phyloP scores from a whole-genome alignment of 2,888 invertebrate genomes.

The Polylopha cassiicola region DNA sequence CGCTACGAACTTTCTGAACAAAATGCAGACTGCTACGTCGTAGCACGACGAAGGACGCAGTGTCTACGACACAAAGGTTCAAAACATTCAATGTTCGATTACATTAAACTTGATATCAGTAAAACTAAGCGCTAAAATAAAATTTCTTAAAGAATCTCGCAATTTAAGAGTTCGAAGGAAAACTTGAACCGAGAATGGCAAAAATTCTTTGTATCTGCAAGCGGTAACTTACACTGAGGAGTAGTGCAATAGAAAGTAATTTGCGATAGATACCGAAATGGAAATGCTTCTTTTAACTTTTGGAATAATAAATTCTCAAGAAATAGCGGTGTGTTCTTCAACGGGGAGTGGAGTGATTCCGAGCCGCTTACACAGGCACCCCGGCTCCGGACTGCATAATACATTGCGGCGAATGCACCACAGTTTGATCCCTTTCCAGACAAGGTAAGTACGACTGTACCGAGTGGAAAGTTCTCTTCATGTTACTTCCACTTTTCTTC shows the following conservation, averaged over 20 bases:
- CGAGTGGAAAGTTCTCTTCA: conserved; percentile 65
- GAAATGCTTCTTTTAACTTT: conserved; percentile 55
- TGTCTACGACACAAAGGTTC: too few species aligned
- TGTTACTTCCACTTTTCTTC: conserved; percentile 65
- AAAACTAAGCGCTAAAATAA: too few species aligned
- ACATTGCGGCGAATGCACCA: conserved; percentile 73
- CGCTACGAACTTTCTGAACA: conserved; percentile 8
- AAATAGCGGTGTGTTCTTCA: conserved; percentile 53
- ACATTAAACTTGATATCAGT: too few species aligned
- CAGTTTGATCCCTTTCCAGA: conserved; percentile 75
- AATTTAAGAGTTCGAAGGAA: too few species aligned
- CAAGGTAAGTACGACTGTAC: conserved; percentile 70
- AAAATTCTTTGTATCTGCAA: too few species aligned
- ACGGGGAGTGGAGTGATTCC: conserved; percentile 55
- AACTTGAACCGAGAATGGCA: too few species aligned
- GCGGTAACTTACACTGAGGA: conserved; percentile 49
- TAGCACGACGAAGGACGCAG: conserved; percentile 8
- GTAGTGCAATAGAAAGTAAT: conserved; percentile 52
- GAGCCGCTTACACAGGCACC: conserved; percentile 66
- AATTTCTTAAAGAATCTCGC: too few species aligned
- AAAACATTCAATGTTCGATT: too few species aligned
- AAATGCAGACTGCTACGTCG: conserved; percentile 13
- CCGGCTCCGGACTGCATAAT: conserved; percentile 68
- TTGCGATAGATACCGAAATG: conserved; percentile 52
- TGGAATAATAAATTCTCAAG: conserved; percentile 58